Base-by-base conservation (phyloP, 1,140 invertebrate genomes). In the Platyscapa corneri region DNA sequence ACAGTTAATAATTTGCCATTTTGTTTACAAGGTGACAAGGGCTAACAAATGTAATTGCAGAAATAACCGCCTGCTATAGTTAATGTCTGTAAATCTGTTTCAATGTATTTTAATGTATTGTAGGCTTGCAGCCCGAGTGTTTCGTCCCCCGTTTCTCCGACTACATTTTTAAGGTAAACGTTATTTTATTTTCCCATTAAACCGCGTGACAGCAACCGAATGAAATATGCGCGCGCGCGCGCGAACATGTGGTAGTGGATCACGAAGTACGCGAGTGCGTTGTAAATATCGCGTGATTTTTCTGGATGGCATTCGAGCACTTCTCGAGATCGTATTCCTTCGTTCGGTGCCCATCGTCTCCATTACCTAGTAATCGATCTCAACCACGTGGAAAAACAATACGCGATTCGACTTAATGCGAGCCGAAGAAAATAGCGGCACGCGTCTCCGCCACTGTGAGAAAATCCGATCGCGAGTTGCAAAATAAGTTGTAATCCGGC, bases 221-320 rank as follows among this genome's bases (percentile, higher is more conserved):
- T n/a, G 70, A 10, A 74, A 74, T 42, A 42, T n/a, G 1, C 6
- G 39, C n/a, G 1, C 6, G 39, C n/a, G 37, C 37, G 37, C n/a
- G 70, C 42, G 37, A 74, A 42, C 37, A 42, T 16, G 37, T 42
- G 8, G 27, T 12, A 27, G 37, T n/a, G n/a, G n/a, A n/a, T n/a
- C n/a, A 0, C n/a, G 39, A 74, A 42, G 39, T 74, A 74, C 37
- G 70, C n/a, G 70, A 72, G 37, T 42, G 23, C 8, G 23, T n/a
- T 74, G 37, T 39, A 74, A 74, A 74, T 74, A 74, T 42, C 37
- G 37, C n/a, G 20, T 74, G 70, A 74, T 74, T 74, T 74, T 20
- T 42, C 70, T 39, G 37, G 37, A 3, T 39, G 20, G 65, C 34
- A 16, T 10, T 32, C 65, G 30, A 16, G n/a, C 20, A 23, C 67